Evolutionary conservation across 2,113 vertebrate genomes (phyloP), one percentile per base, ranked within the genome.

Genomic region (Etia nguti): DNA sequence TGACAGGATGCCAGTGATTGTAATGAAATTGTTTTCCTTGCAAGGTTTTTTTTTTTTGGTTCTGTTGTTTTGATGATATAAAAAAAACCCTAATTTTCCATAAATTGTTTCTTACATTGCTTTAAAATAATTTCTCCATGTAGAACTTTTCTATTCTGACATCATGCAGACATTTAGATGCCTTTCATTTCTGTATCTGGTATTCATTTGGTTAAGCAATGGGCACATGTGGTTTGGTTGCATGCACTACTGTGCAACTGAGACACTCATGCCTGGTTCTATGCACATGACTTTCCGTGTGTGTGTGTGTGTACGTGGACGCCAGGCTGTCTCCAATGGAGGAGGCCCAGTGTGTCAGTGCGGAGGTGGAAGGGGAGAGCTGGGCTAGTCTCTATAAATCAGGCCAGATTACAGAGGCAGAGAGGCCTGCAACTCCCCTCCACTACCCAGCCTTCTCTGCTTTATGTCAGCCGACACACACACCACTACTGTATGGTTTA

Each of bases 271-370:
- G 80, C 52, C 41, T 56, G 80, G 81, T 75, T 89, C 29, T 83
- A 18, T 85, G 65, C n/a, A 24, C 73, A 95, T 94, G 89, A 22
- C 81, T 80, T 93, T 96, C 95, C 93, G 59, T 79, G 96, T 95
- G 96, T 95, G 96, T 95, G 96, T 88, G 95, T 91, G 96, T 96
- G 97, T 82, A 79, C 77, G 96, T 95, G 96, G 97, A 97, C 97
- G 98, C 98, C 98, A 98, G 97, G 85, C 97, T 98, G 98, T 99
- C 98, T 99, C 98, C 97, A 97, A 97, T 96, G 96, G 97, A 97
- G 96, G 96, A 97, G 98, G 97, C 98, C 97, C 97, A 92, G 84
- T 93, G 88, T 93, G 92, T 93, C 77, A 82, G 91, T 90, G 89
- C 83, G 83, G 92, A 94, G 89, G 92, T 93, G 92, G 93, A 93